Evolutionary conservation across 1,140 invertebrate genomes (phyloP), one percentile per base, ranked within the genome.

Genomic region (Drosophila bipectinata): DNA sequence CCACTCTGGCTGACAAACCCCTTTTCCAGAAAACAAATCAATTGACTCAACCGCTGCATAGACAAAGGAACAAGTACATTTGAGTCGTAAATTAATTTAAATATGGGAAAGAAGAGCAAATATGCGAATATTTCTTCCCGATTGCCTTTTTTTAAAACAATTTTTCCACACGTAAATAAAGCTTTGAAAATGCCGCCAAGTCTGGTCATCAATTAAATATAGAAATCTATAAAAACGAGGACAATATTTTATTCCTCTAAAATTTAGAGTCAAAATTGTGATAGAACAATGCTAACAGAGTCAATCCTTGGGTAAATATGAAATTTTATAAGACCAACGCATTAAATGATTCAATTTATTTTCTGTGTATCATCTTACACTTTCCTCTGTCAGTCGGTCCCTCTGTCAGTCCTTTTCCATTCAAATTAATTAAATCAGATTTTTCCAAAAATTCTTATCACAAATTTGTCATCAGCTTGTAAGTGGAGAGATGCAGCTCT

Each of bases 381-480:
- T 14, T 52, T 47, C n/a, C 47, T 14, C 14, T 28, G 26, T n/a
- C 4, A 66, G 4, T 39, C 26, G 1, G 26, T 0, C 0, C 26
- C 26, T 7, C 26, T 28, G 26, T 5, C 26, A 6, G 26, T 39
- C 68, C 7, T 32, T 37, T 8, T 14, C 6, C 32, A 69, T 69
- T 69, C 63, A 79, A 79, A 83, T 83, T 82, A 79, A 79, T 71
- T 71, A 69, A 71, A 71, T 69, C 66, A 72, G 61, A 84, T 72
- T 83, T 47, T 68, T 56, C 30, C 26, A 44, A 68, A 74, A 69
- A 37, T 54, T 79, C 81, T 88, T 88, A 87, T 87, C 82, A 72
- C 51, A 88, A 81, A 87, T 87, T 87, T 87, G 82, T 87, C 83
- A 87, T 87, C 82, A 57, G 55, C 55, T 75, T 67, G 82, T 85